phyloP scores from a whole-genome alignment of 2,888 invertebrate species.

The Nomada ferruginata region DNA sequence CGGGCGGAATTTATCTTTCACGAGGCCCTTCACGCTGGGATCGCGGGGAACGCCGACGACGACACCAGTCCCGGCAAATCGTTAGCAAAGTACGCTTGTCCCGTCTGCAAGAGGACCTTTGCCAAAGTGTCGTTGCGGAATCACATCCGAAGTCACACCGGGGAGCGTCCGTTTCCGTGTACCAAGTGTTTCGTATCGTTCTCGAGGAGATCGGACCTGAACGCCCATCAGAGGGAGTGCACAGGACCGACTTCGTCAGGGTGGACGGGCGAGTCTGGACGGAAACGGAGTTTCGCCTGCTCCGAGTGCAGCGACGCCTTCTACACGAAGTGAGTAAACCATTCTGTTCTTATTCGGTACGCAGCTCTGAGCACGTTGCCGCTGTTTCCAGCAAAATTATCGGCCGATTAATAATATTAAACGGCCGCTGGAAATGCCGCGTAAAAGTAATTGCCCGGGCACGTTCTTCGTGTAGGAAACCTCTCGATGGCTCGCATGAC shows the following conservation, averaged over 20 bases:
- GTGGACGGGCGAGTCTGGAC: slow-evolving; percentile 33
- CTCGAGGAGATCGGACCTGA: slow-evolving; percentile 88
- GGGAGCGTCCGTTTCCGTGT: slow-evolving; percentile 90
- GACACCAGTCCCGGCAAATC: slow-evolving; percentile 75
- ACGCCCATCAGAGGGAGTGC: slow-evolving; percentile 86
- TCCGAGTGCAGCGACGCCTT: slow-evolving; percentile 81
- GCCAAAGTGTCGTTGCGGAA: slow-evolving; percentile 88
- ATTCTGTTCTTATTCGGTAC: slow-evolving; percentile 1
- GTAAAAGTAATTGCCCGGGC: slow-evolving; percentile 59
- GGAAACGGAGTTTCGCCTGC: slow-evolving; percentile 78
- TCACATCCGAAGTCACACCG: slow-evolving; percentile 90
- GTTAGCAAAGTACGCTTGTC: slow-evolving; percentile 87
- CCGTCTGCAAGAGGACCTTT: slow-evolving; percentile 88
- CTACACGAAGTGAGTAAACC: slow-evolving; percentile 83
- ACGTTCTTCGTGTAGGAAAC: slow-evolving; percentile 43
- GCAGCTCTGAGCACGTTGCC: background rate
- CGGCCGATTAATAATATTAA: slow-evolving; percentile 50
- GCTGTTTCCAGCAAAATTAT: slow-evolving; percentile 19
- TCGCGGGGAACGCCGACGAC: slow-evolving; percentile 78
- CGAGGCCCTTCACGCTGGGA: slow-evolving; percentile 88
- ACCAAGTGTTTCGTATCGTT: slow-evolving; percentile 87
- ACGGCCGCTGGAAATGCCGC: slow-evolving; percentile 44
- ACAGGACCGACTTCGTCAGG: slow-evolving; percentile 20
- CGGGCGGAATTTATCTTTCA: slow-evolving; percentile 91
- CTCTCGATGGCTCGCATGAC: slow-evolving; percentile 32